These are phyloP conservation scores for Camelus dromedarius DNA, from an alignment of 2,113 vertebrate species.

Conservation along the genomic window DNA sequence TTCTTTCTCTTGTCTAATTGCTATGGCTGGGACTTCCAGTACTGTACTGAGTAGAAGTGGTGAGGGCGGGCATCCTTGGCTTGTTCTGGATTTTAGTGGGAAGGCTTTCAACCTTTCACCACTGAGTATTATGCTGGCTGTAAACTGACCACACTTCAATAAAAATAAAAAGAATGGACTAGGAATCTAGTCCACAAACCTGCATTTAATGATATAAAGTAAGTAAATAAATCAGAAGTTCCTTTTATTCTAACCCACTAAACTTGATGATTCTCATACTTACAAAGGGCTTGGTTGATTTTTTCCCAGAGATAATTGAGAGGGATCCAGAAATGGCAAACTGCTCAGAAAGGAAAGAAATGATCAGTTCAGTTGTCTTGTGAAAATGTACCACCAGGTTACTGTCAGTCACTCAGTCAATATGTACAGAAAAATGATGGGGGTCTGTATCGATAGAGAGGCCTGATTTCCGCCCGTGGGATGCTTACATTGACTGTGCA, in stretches of 20 bases:
- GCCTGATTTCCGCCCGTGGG: background rate
- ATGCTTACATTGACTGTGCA: background rate
- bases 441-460: background rate
- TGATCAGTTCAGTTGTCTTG: background rate
- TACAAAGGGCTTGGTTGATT: slow-evolving; percentile 55
- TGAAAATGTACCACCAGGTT: background rate
- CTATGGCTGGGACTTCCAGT: too few relatives aligned
- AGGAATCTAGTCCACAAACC: too few relatives aligned
- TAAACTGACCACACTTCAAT: too few relatives aligned
- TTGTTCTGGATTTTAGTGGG: too few relatives aligned
- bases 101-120: too few relatives aligned
- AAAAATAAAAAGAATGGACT: too few relatives aligned
- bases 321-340: slow-evolving; percentile 61
- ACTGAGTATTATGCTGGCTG: too few relatives aligned
- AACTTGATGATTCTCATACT: slow-evolving; percentile 41
- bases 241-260: background rate
- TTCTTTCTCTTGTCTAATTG: too few relatives aligned
- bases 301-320: slow-evolving; percentile 62
- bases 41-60: too few relatives aligned
- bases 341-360: slow-evolving; percentile 61
- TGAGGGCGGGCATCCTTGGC: too few relatives aligned
- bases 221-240: background rate
- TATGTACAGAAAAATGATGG: background rate
- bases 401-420: background rate
- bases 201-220: too few relatives aligned